Base-by-base conservation (phyloP, 2,113 vertebrate species). In the Daboia siamensis region DNA sequence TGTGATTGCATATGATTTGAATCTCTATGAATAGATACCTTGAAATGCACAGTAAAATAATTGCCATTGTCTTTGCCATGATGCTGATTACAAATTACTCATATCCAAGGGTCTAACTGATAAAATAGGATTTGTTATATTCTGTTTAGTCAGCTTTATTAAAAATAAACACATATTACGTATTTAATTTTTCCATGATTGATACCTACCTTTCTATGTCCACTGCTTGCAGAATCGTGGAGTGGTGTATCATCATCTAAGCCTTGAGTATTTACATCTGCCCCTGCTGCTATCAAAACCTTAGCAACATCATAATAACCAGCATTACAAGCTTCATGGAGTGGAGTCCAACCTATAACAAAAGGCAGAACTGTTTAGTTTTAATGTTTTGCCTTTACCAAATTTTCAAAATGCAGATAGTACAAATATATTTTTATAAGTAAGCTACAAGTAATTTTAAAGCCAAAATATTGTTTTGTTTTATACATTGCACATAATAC, bases 271-370 rank as follows among this genome's bases (percentile, higher is more conserved):
- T 99, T 99, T 95, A 99, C 99, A 24, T 99, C 99, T 0, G 99
- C 99, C 90, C 99, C 99, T 0, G 99, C 99, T 93, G 98, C 98
- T 97, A 99, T 99, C 90, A 99, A 97, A 93, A 99, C 98, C 95
- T 99, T 99, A 92, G 99, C 99, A 95, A 99, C 98, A 69, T 99
- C 99, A 0, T 99, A 99, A 97, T 98, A 99, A 92, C 99, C 99
- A 84, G 99, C 98, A 93, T 99, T 99, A 96, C 99, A 99, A 88
- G 99, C 99, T 98, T 99, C 99, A 86, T 99, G 99, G 39, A 99
- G 97, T 8, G 99, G 99, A 52, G 99, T 99, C 99, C 99, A 99
- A 90, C 99, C 99, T 99, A 91, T 9, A 57, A 92, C 23, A 80
- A 15, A 54, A 17, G 87, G 7, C 33, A 91, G 89, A 92, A 91